Percentiles rank a stretch among this genome's conserved stretches.
Evolutionary conservation across 2,797 vertebrate species (phyloP).

Genomic region (Anomalospiza imberbis): DNA sequence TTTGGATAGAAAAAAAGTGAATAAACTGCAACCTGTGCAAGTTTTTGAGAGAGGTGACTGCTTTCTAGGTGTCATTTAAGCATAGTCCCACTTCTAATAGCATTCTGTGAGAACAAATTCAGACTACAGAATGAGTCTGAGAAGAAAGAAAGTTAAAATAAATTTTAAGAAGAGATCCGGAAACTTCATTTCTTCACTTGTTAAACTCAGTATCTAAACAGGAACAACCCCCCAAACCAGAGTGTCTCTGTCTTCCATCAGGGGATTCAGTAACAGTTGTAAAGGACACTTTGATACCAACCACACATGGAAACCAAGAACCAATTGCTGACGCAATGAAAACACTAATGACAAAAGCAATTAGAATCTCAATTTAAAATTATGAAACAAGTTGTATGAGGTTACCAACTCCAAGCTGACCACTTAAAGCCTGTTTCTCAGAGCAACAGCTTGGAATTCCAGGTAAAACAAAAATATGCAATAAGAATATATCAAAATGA

Average conservation of each 20-base stretch:
- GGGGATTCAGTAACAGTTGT: background rate
- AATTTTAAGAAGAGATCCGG: background rate
- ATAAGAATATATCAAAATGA: background rate
- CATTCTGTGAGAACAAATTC: background rate
- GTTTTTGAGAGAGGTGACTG: background rate
- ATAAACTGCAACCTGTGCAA: background rate
- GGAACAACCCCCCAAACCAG: background rate
- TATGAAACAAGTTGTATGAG: background rate
- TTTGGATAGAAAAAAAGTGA: background rate
- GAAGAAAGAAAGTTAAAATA: background rate
- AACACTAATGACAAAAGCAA: background rate
- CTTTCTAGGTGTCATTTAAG: background rate
- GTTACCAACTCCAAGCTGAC: background rate
- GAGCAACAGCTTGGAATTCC: background rate
- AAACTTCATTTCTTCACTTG: background rate
- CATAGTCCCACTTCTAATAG: background rate
- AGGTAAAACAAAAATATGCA: background rate
- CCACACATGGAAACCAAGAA: background rate
- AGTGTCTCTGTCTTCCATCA: background rate
- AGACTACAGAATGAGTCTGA: background rate
- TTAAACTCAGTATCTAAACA: background rate
- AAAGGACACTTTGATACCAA: background rate
- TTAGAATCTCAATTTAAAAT: background rate
- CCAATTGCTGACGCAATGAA: background rate
- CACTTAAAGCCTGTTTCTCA: fast-evolving